A percentile compares a stretch with the other conserved stretches of the same genome.
Conservation (phyloP, 2,888 invertebrate species). For the Ectobius pallidus region DNA sequence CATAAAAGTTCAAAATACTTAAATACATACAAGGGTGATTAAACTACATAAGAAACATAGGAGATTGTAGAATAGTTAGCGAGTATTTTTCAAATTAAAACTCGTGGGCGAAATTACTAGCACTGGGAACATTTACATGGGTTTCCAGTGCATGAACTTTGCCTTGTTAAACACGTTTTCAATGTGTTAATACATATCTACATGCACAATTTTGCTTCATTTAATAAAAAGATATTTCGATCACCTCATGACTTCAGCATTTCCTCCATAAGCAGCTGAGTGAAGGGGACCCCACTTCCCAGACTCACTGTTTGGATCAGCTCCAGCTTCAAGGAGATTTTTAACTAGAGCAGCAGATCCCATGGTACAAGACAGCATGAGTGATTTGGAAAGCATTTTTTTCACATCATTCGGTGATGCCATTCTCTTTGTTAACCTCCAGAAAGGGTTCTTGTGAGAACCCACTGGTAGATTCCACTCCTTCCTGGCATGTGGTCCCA, state of each 20-base stretch:
- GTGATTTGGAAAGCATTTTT: not conserved
- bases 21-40: too few species aligned
- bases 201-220: too few species aligned
- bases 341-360: constrained; percentile 4
- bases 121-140: too few species aligned
- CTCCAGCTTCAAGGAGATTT: constrained; percentile 13
- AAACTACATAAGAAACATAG: too few species aligned
- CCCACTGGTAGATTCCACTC: constrained; percentile 14
- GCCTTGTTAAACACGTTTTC: too few species aligned
- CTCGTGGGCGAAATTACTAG: too few species aligned
- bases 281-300: constrained; percentile 18
- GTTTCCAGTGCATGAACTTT: too few species aligned
- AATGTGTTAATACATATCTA: too few species aligned
- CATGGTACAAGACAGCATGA: not conserved
- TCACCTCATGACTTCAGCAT: constrained; percentile 10
- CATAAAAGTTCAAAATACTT: too few species aligned
- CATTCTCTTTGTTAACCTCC: constrained; percentile 2
- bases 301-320: not conserved
- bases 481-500: not conserved
- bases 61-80: too few species aligned
- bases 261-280: not conserved
- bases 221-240: too few species aligned
- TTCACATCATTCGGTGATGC: not conserved
- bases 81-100: too few species aligned
- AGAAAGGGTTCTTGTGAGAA: constrained; percentile 5